Evolutionary conservation across 2,797 vertebrate species (phyloP).

Genomic region (Leucoraja ocellata): DNA sequence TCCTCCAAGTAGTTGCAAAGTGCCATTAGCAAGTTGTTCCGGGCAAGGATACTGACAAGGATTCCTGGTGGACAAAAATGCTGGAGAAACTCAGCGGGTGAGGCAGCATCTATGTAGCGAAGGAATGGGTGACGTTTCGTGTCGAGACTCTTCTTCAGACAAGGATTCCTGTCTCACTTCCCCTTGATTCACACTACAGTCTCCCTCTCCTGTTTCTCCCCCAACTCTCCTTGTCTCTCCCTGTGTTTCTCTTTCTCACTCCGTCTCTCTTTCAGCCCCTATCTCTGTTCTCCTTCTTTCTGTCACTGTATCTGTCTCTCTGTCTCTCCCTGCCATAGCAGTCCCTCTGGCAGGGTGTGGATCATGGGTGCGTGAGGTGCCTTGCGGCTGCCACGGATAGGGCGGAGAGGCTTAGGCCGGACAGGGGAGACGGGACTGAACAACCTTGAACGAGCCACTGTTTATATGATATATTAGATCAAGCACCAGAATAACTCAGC

Average conservation of each 20-base stretch:
- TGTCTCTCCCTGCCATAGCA: not conserved
- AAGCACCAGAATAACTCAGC: not conserved
- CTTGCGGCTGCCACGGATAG: no score
- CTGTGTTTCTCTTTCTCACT: not conserved
- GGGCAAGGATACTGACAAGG: no score
- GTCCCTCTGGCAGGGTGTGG: not conserved
- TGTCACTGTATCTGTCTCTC: no score
- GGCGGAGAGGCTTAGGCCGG: not conserved
- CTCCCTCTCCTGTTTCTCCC: not conserved
- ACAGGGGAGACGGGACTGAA: not conserved
- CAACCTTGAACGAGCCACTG: not conserved
- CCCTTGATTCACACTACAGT: not conserved
- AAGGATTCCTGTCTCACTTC: not conserved
- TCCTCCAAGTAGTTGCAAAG: not conserved
- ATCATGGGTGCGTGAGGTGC: not conserved
- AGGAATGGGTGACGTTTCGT: no score
- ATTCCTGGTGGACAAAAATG: not conserved
- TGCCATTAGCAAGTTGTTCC: not conserved
- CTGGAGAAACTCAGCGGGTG: no score
- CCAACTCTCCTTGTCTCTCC: not conserved
- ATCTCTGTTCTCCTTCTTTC: slow-evolving; percentile 28
- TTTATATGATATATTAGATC: not conserved
- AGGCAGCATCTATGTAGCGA: no score
- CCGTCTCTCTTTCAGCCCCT: slow-evolving; percentile 30
- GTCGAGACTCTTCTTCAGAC: not conserved